A percentile compares a stretch with the other conserved stretches of the same genome.
Conservation (phyloP, 2,797 vertebrate species). For the Characodon lateralis region DNA sequence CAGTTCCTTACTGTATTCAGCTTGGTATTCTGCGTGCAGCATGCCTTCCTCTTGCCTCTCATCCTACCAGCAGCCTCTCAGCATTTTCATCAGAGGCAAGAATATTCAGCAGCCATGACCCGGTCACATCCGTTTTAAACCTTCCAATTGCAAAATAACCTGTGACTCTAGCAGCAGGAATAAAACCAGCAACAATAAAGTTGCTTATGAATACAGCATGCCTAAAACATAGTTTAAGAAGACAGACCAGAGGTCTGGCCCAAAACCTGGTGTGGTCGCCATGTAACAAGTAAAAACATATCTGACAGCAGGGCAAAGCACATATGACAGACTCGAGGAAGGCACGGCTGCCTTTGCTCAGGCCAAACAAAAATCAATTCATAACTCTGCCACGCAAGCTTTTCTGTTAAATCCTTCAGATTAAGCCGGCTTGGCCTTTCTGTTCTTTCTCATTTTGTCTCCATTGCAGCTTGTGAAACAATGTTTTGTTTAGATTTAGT, state of each 20-base stretch:
- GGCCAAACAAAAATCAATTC: background rate
- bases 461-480: background rate
- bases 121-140: background rate
- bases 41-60: background rate
- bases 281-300: background rate
- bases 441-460: background rate
- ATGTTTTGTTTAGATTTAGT: background rate
- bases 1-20: background rate
- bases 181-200: background rate
- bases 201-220: background rate
- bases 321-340: background rate
- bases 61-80: background rate
- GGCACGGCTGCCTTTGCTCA: background rate
- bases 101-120: background rate
- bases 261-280: background rate
- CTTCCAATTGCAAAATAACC: background rate
- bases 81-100: background rate
- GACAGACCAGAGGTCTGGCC: background rate
- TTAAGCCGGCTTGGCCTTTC: background rate
- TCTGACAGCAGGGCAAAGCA: background rate
- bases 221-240: background rate
- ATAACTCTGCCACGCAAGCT: background rate
- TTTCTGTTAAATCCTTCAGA: background rate
- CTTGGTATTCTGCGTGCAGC: background rate
- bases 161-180: background rate